Base-by-base conservation (phyloP, 2,113 vertebrate genomes). In the Grantiella picta region DNA sequence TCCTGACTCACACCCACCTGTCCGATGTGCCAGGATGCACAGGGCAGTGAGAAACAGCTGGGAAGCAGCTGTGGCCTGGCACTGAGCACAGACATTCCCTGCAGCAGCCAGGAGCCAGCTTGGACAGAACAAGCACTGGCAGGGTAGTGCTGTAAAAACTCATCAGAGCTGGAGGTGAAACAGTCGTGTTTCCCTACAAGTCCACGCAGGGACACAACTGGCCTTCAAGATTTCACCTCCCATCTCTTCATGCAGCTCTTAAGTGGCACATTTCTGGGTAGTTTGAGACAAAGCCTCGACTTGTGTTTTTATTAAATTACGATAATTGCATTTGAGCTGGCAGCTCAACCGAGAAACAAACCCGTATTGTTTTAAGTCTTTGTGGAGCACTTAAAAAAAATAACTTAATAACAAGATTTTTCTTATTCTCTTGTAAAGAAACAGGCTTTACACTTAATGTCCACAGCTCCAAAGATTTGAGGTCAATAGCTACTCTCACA, bases 21-120 rank as follows among this genome's bases (percentile, higher is more conserved):
- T 22, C 45, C 36, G 5, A 0, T 1, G 1, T 24, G 53, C 21
- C 0, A 3, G 35, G 71, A 19, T 9, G 23, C 49, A 29, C 19
- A 22, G 66, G 15, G 1, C 16, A 7, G 25, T 1, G 29, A 14
- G 63, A 11, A 68, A 17, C 5, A 70, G 7, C 25, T 1, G 29
- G 14, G 63, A 11, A 68, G 15, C 5, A 70, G 65, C 42, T 1
- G 2, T 15, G 31, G 28, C 29, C 28, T 15, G 45, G 50, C 27
- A 16, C 45, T 6, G 36, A 44, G 15, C 44, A 45, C 42, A 14
- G 68, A 7, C 21, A 10, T 4, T 8, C 42, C 33, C 38, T 3
- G 9, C 29, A 54, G 75, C 7, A 45, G 8, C 9, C 57, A 19
- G 28, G 24, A 71, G 18, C 17, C 44, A 33, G 29, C 47, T 4